Evolutionary conservation across 2,888 invertebrate genomes (phyloP), one percentile per base, ranked within the genome.

Genomic region (Acleris laterana): DNA sequence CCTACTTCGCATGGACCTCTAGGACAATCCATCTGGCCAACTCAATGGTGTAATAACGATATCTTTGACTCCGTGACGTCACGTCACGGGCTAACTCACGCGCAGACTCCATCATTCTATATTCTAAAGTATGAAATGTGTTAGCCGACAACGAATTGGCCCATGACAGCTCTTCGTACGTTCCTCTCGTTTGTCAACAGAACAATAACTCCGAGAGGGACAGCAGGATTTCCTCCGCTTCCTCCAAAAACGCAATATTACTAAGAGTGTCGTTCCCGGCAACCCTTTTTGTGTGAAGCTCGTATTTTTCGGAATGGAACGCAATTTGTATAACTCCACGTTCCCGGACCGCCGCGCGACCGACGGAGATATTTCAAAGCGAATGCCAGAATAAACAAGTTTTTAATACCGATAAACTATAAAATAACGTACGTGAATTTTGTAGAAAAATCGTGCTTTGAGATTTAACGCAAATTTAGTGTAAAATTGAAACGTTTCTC

Each of bases 251-350:
- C 73, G 81, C 81, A 78, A 87, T 85, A 85, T 84, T 80, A 82
- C 77, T 78, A 74, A 79, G 77, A 77, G 78, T 75, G 66, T 69
- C 72, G 74, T 70, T 74, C 71, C 72, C 68, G 71, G 73, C 75
- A 80, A 81, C 85, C 80, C 79, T 87, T 86, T 83, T 85, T 81
- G 80, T 81, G 78, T 74, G 76, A 74, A 79, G 74, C 77, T 73
- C 78, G 74, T 82, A 87, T 88, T 88, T 89, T 88, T 85, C 87
- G 73, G 82, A 84, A 87, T 82, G 82, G 81, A 79, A 79, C 79
- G 80, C 81, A 82, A 88, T 89, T 89, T 89, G 82, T 88, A 68
- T 69, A 69, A 68, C 63, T 70, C 62, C 62, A n/a, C 22, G 58
- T 25, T 20, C 57, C 5, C 57, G 57, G 57, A 17, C 46, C 28